Evolutionary conservation across 2,113 vertebrate species (phyloP).

Genomic region (Tinamus guttatus): DNA sequence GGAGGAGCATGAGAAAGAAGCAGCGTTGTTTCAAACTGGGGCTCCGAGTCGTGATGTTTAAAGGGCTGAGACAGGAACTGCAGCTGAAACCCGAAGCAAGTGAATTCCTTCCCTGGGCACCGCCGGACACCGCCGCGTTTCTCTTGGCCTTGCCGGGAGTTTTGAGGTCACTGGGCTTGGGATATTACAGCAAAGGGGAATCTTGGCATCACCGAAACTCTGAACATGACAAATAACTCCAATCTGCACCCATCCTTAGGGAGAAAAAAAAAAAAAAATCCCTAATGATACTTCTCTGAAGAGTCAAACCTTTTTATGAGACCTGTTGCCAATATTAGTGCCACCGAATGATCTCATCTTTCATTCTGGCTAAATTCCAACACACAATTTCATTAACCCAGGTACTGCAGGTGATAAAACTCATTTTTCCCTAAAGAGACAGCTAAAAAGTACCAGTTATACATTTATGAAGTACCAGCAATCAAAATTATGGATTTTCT

Average conservation of each 20-base stretch:
- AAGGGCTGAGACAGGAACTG: constrained; percentile 79
- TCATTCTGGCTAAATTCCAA: constrained; percentile 86
- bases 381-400: constrained; percentile 89
- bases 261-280: background rate
- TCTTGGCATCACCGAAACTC: constrained; percentile 65
- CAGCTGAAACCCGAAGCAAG: constrained; percentile 80
- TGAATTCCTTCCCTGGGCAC: constrained; percentile 77
- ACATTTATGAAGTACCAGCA: constrained; percentile 90
- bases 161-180: constrained; percentile 75
- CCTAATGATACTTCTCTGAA: constrained; percentile 71
- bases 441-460: constrained; percentile 91
- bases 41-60: constrained; percentile 79
- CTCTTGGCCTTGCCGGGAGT: constrained; percentile 70
- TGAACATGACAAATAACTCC: constrained; percentile 64
- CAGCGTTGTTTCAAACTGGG: constrained; percentile 81
- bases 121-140: constrained; percentile 80
- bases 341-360: constrained; percentile 85
- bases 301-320: constrained; percentile 77
- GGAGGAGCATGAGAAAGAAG: constrained; percentile 74
- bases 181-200: constrained; percentile 59
- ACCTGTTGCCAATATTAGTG: constrained; percentile 85
- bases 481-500: constrained; percentile 92
- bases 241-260: constrained; percentile 37
- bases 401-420: constrained; percentile 90
- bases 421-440: constrained; percentile 91